These are phyloP conservation scores for Pheucticus melanocephalus DNA, from an alignment of 2,113 vertebrate genomes.

Conservation along the genomic window DNA sequence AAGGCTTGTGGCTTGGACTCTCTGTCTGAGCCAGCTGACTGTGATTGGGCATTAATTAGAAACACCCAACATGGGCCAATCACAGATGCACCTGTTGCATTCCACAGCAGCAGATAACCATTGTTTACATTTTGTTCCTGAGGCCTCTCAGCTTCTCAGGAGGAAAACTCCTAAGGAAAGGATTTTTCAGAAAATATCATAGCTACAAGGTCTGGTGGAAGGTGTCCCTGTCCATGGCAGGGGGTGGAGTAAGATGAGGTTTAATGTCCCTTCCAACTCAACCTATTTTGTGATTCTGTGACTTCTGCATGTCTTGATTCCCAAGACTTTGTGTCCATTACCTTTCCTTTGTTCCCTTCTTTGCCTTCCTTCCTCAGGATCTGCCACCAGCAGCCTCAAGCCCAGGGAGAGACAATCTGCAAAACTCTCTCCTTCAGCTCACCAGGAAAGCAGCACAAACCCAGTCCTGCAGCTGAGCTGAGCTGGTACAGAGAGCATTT, in stretches of 20 bases:
- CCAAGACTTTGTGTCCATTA: neutral
- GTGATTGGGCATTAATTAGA: too few relatives aligned
- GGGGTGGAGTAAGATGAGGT: neutral
- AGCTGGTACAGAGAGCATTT: neutral
- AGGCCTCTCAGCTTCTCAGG: too few relatives aligned
- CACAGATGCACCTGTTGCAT: too few relatives aligned
- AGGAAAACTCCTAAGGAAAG: too few relatives aligned
- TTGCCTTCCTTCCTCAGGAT: neutral
- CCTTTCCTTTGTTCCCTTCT: neutral
- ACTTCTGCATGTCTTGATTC: neutral
- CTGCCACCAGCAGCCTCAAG: neutral
- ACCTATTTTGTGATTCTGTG: accelerated
- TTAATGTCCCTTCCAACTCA: neutral
- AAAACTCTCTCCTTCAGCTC: neutral
- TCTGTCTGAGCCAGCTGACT: too few relatives aligned
- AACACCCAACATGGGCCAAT: too few relatives aligned
- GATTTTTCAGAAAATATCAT: too few relatives aligned
- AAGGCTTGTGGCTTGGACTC: too few relatives aligned
- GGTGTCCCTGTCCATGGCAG: neutral
- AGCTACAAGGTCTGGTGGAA: too few relatives aligned
- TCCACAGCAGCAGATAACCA: too few relatives aligned
- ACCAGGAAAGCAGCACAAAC: neutral
- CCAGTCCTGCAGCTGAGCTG: neutral
- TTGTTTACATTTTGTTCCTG: too few relatives aligned
- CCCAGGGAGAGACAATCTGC: neutral